A percentile compares a stretch with the other conserved stretches of the same genome.
Conservation (phyloP, 2,888 invertebrate genomes). For the Amaurobius ferox region DNA sequence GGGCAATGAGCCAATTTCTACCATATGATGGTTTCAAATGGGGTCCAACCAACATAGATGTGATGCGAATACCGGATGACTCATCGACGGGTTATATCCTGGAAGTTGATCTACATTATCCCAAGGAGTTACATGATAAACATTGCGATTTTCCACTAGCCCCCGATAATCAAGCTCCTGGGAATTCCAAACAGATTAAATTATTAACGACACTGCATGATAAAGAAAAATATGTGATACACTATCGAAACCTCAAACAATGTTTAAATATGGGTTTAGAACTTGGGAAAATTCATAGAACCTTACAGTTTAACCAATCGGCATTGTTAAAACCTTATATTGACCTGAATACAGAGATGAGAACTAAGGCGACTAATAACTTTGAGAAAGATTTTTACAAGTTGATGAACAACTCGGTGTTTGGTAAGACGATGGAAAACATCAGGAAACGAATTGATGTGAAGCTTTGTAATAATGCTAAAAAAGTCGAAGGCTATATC, state of each 20-base stretch:
- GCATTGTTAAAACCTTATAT: constrained; percentile 57
- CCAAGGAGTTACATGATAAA: background rate
- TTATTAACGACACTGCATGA: background rate
- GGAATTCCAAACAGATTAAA: background rate
- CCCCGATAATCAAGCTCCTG: background rate
- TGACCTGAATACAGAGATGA: constrained; percentile 38
- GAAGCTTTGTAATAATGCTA: constrained; percentile 53
- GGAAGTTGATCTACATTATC: constrained; percentile 1
- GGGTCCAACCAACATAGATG: background rate
- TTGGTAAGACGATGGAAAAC: constrained; percentile 77
- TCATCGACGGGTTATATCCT: background rate
- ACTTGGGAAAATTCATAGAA: constrained; percentile 73
- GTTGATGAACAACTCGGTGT: constrained; percentile 75
- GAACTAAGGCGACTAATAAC: constrained; percentile 74
- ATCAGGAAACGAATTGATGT: constrained; percentile 75
- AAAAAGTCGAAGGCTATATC: constrained; percentile 21
- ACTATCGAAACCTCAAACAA: constrained; percentile 73
- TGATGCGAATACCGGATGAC: background rate
- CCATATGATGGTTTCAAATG: background rate
- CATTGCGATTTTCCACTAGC: constrained; percentile 16
- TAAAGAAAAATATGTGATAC: constrained; percentile 70
- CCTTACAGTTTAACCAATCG: constrained; percentile 35
- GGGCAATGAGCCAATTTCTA: constrained; percentile 67
- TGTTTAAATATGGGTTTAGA: constrained; percentile 60
- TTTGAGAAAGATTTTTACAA: constrained; percentile 77